A percentile compares a stretch with the other conserved stretches of the same genome.
Evolutionary conservation across 2,888 invertebrate genomes (phyloP).

Genomic region (Aporophyla lueneburgensis): DNA sequence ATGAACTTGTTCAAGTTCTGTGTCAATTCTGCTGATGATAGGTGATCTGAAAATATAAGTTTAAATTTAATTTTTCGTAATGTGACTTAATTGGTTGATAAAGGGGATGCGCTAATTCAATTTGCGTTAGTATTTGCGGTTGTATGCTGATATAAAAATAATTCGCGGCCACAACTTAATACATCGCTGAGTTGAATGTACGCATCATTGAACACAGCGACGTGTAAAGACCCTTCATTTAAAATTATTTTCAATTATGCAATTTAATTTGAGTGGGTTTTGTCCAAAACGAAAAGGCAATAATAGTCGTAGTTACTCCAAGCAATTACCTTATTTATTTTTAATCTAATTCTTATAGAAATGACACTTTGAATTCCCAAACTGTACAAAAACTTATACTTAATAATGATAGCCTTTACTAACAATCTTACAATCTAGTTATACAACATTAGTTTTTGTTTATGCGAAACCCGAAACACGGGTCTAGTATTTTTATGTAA

Average conservation of each 20-base stretch:
- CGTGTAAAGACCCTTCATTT: background rate
- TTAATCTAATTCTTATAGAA: too few relatives aligned
- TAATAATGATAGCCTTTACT: too few relatives aligned
- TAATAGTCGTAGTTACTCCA: background rate
- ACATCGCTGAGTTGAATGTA: background rate
- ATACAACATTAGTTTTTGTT: too few relatives aligned
- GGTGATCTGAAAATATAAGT: slow-evolving; percentile 1
- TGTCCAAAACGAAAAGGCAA: background rate
- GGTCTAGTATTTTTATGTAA: too few relatives aligned
- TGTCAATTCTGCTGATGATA: background rate
- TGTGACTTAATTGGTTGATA: background rate
- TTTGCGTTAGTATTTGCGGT: too few relatives aligned
- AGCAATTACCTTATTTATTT: background rate
- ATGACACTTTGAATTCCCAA: too few relatives aligned
- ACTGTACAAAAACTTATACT: too few relatives aligned
- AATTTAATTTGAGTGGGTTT: background rate
- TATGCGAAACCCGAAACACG: too few relatives aligned
- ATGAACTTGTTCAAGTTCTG: background rate
- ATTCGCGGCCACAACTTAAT: background rate
- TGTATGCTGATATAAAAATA: too few relatives aligned
- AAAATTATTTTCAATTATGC: background rate
- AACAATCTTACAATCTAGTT: too few relatives aligned
- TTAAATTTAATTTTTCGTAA: background rate
- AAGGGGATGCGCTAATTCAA: background rate
- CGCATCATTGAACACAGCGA: background rate